phyloP scores from a whole-genome alignment of 2,113 vertebrate genomes.

The Odobenus rosmarus region DNA sequence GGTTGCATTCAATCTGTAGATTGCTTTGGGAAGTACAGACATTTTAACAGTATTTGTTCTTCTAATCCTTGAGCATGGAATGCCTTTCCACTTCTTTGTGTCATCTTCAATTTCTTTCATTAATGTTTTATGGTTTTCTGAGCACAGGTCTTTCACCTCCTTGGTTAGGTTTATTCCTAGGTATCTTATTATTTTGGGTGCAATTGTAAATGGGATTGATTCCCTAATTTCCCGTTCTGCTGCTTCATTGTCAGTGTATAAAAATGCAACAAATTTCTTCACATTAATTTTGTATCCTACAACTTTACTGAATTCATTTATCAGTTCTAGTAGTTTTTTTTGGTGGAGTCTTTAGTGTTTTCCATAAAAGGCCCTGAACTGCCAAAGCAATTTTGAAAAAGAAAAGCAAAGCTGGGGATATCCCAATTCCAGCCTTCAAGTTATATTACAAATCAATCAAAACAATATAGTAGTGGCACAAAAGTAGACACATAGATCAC shows the following conservation, averaged over 20 bases:
- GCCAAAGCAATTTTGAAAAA: not conserved
- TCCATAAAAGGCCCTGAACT: not conserved
- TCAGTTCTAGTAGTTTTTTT: not conserved
- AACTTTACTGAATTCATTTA: not conserved
- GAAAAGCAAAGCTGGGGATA: not conserved
- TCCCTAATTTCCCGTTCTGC: not conserved
- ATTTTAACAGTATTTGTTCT: not conserved
- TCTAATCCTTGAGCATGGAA: not conserved
- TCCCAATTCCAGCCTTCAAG: not conserved
- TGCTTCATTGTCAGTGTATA: not conserved
- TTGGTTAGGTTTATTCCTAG: not conserved
- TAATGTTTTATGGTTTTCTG: not conserved
- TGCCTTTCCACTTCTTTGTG: not conserved
- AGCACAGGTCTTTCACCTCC: not conserved
- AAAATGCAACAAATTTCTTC: not conserved
- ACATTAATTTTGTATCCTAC: not conserved
- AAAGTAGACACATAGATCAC: not conserved
- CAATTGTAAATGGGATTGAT: not conserved
- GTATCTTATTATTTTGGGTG: not conserved
- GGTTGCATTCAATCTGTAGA: not conserved
- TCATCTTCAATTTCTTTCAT: not conserved
- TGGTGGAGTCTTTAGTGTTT: not conserved
- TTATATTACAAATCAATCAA: not conserved
- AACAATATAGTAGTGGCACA: not conserved
- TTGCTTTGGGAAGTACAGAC: not conserved